A percentile compares a stretch with the other conserved stretches of the same genome.
phyloP scores from a whole-genome alignment of 2,113 vertebrate species.

The Colius striatus region DNA sequence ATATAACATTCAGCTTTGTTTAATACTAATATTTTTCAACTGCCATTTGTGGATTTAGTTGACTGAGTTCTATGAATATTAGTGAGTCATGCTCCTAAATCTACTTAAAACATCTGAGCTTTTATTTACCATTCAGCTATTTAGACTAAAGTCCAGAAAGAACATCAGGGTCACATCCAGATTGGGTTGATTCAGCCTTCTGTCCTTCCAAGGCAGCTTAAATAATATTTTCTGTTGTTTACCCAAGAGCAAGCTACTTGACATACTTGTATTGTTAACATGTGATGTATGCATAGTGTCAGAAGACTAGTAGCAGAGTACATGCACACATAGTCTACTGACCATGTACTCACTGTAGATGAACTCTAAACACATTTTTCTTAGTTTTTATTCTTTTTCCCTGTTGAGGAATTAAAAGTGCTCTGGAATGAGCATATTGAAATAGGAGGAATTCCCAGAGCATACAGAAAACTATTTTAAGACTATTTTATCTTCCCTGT shows the following conservation, averaged over 20 bases:
- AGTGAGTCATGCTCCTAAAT: conserved; percentile 34
- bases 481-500: neutral
- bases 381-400: fast-evolving
- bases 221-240: neutral
- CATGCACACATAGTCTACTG: neutral
- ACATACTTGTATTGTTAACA: neutral
- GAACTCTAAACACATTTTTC: neutral
- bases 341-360: neutral
- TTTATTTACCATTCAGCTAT: conserved; percentile 14
- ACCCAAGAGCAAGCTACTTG: neutral
- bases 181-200: neutral
- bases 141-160: neutral
- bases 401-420: neutral
- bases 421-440: neutral
- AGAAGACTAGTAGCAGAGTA: neutral
- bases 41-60: conserved; percentile 27
- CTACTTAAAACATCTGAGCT: neutral
- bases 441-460: neutral
- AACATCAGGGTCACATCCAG: neutral
- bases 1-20: conserved; percentile 43
- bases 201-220: neutral
- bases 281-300: neutral
- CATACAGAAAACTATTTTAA: neutral
- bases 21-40: conserved; percentile 24
- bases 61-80: conserved; percentile 32